A percentile compares a stretch with the other conserved stretches of the same genome.
Evolutionary conservation across 2,797 vertebrate species (phyloP).

Genomic region (Pseudochirops corinnae): DNA sequence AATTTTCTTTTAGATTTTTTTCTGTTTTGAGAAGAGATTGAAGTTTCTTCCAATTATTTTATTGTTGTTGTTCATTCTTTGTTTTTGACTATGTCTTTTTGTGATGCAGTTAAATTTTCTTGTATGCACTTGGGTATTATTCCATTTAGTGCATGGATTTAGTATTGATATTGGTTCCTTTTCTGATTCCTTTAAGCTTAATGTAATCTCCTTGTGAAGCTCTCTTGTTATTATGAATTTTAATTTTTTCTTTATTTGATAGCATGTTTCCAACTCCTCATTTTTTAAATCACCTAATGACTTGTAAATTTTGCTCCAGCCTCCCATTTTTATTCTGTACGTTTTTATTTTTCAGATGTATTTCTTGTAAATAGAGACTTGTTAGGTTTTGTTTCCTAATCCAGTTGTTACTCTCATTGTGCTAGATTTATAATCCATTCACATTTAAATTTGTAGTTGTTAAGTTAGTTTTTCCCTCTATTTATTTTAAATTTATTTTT

Average conservation of each 20-base stretch:
- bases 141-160: background rate
- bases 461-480: background rate
- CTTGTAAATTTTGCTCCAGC: background rate
- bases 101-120: background rate
- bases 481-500: background rate
- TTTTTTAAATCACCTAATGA: background rate
- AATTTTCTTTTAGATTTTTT: background rate
- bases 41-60: background rate
- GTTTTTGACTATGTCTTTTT: background rate
- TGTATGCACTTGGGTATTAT: background rate
- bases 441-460: background rate
- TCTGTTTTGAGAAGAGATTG: background rate
- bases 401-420: background rate
- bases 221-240: background rate
- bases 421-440: background rate
- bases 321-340: background rate
- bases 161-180: background rate
- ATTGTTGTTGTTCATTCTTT: background rate
- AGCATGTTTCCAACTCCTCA: background rate
- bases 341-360: background rate
- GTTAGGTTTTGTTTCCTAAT: background rate
- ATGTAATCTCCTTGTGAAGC: background rate
- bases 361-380: background rate
- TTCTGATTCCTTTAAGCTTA: background rate
- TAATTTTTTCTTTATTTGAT: background rate